These are phyloP conservation scores for Hemaris fuciformis DNA, from an alignment of 2,888 invertebrate species.

Conservation along the genomic window DNA sequence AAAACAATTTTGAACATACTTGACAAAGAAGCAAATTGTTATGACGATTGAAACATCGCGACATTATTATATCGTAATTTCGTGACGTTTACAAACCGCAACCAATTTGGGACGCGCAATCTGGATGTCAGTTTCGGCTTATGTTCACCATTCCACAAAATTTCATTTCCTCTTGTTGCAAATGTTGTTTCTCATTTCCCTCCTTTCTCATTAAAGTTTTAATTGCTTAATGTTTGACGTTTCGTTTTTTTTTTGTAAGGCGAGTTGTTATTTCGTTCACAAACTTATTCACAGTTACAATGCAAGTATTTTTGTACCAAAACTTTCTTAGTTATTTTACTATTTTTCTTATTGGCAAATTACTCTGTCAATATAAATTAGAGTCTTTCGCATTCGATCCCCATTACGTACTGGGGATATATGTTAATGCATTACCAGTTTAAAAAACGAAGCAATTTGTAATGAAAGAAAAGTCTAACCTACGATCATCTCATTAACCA, in stretches of 20 bases:
- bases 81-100: conserved; percentile 9
- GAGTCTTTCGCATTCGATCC: too few species aligned
- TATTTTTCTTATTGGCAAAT: too few species aligned
- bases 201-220: conserved; percentile 18
- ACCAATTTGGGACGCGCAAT: conserved; percentile 10
- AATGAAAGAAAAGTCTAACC: too few species aligned
- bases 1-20: background rate
- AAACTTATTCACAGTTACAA: background rate
- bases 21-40: background rate
- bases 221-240: conserved; percentile 22
- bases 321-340: too few species aligned
- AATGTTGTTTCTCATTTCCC: conserved; percentile 13
- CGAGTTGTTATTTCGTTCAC: background rate
- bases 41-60: conserved; percentile 1
- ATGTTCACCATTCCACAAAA: conserved; percentile 8
- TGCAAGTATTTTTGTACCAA: background rate
- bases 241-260: conserved; percentile 21
- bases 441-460: too few species aligned
- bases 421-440: too few species aligned
- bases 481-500: too few species aligned
- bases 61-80: background rate
- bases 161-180: conserved; percentile 12
- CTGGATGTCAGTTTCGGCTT: conserved; percentile 10
- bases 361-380: too few species aligned
- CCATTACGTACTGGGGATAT: too few species aligned